Evolutionary conservation across 2,797 vertebrate genomes (phyloP).

Genomic region (Danio tinwini): DNA sequence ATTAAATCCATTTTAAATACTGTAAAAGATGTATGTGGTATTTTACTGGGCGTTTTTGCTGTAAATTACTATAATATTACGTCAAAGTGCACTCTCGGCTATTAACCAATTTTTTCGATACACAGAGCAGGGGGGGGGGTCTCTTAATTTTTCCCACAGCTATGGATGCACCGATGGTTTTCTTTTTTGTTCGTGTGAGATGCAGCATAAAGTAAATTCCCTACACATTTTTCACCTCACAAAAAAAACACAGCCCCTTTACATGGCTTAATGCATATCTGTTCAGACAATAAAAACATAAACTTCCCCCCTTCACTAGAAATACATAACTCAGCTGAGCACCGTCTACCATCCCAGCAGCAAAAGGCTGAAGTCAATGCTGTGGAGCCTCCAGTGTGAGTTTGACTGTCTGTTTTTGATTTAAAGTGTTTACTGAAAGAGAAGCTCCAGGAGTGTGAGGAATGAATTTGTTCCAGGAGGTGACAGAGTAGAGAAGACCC

Average conservation of each 20-base stretch:
- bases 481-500: constrained; percentile 53
- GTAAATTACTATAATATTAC: no score
- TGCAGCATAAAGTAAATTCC: neutral
- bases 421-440: constrained; percentile 38
- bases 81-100: no score
- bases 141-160: no score
- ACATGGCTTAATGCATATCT: neutral
- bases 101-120: no score
- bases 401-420: constrained; percentile 41
- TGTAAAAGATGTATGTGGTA: no score
- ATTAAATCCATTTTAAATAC: no score
- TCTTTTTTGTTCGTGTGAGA: neutral
- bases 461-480: constrained; percentile 49
- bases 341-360: neutral
- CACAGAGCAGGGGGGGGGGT: no score
- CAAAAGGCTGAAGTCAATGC: constrained; percentile 21
- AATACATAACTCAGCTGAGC: constrained; percentile 27
- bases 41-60: no score
- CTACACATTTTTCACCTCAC: neutral
- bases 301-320: neutral
- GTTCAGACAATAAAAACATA: constrained; percentile 13
- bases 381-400: constrained; percentile 6
- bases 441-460: constrained; percentile 45
- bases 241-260: neutral
- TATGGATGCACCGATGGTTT: no score